Evolutionary conservation across 2,797 vertebrate species (phyloP).

Genomic region (Parotocinclus haroldoi): DNA sequence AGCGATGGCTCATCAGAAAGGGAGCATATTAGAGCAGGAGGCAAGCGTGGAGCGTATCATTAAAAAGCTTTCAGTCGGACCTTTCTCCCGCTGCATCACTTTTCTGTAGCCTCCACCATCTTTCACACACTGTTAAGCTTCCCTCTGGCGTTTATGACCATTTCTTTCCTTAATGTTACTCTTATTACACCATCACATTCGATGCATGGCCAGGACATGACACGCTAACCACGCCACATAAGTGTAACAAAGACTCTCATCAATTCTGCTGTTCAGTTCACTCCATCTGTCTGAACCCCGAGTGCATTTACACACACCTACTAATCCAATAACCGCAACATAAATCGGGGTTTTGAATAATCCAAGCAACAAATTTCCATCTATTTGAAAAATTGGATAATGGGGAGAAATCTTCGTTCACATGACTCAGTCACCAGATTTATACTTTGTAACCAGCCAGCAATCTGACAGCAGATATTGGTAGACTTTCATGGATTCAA

Average conservation of each 20-base stretch:
- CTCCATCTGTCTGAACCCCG: neutral
- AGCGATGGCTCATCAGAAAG: slow-evolving; percentile 43
- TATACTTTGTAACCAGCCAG: too few relatives aligned
- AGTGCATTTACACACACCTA: too few relatives aligned
- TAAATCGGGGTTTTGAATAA: too few relatives aligned
- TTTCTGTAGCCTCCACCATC: slow-evolving; percentile 33
- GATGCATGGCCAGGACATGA: neutral
- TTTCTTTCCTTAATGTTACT: slow-evolving; percentile 35
- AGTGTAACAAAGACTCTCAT: too few relatives aligned
- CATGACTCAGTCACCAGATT: too few relatives aligned
- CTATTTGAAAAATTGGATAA: too few relatives aligned
- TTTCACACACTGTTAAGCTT: slow-evolving; percentile 40
- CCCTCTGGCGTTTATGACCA: slow-evolving; percentile 35
- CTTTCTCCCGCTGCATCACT: slow-evolving; percentile 21
- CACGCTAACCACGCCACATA: neutral
- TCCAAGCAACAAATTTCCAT: too few relatives aligned
- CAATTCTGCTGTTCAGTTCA: neutral
- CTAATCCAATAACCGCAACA: too few relatives aligned
- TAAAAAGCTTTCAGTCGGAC: slow-evolving; percentile 43
- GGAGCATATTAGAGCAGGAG: slow-evolving; percentile 37
- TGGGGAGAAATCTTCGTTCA: too few relatives aligned
- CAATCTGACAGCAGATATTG: too few relatives aligned
- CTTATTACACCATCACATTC: slow-evolving; percentile 20
- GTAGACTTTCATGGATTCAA: too few relatives aligned
- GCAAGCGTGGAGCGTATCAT: slow-evolving; percentile 32